Conservation (phyloP, 2,113 vertebrate species). For the Archocentrus centrarchus region DNA sequence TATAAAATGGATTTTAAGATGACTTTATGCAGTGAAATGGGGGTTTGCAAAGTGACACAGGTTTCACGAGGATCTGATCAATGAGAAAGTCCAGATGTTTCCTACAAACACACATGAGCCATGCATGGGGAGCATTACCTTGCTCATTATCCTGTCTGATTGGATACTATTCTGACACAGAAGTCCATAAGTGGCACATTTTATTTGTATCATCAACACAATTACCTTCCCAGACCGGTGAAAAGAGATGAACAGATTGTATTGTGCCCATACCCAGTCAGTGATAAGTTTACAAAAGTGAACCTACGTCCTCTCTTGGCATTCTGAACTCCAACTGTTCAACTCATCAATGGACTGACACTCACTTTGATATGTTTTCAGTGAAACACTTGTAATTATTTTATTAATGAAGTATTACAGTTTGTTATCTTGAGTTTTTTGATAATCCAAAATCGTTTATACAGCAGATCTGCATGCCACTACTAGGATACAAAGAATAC, state of each 20-base stretch:
- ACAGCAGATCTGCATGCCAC: not conserved
- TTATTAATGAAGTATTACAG: conserved; percentile 50
- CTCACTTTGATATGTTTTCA: conserved; percentile 62
- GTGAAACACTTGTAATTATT: conserved; percentile 56
- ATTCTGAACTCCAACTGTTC: too few species aligned
- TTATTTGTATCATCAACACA: conserved; percentile 34
- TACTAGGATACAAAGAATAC: conserved; percentile 12
- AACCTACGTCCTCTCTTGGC: not conserved
- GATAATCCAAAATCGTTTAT: conserved; percentile 24
- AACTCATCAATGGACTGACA: conserved; percentile 39
- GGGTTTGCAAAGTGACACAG: conserved; percentile 18
- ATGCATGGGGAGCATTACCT: conserved; percentile 14
- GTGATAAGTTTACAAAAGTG: conserved; percentile 22
- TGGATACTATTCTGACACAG: conserved; percentile 46
- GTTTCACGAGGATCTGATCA: conserved; percentile 20
- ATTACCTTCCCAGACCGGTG: conserved; percentile 36
- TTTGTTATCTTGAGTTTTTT: conserved; percentile 7
- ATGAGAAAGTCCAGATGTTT: conserved; percentile 62
- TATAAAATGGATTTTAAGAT: conserved; percentile 7
- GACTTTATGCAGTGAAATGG: not conserved
- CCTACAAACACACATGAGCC: conserved; percentile 26
- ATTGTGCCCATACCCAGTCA: conserved; percentile 3
- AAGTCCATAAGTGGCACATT: conserved; percentile 51
- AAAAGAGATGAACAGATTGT: conserved; percentile 31
- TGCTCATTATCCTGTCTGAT: conserved; percentile 55